Evolutionary conservation across 2,888 invertebrate species (phyloP).

Genomic region (Leptinotarsa haldemani): DNA sequence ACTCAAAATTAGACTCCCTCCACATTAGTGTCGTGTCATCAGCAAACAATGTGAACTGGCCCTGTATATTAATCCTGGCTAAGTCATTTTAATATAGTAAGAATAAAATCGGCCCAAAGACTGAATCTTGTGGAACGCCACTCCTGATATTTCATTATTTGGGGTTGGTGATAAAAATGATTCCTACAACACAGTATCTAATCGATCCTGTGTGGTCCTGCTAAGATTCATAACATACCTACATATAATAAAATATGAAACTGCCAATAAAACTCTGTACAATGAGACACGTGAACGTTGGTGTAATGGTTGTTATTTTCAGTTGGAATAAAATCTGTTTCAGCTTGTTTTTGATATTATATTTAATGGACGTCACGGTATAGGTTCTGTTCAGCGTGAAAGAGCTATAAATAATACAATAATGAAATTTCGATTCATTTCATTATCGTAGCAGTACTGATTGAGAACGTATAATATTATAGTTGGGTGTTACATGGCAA

Average conservation of each 20-base stretch:
- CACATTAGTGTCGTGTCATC: too few relatives aligned
- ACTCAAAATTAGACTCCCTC: too few relatives aligned
- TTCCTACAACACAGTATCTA: neutral
- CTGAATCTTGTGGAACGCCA: too few relatives aligned
- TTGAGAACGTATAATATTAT: conserved; percentile 18
- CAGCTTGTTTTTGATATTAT: conserved; percentile 37
- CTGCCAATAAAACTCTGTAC: conserved; percentile 31
- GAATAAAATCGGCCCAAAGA: too few relatives aligned
- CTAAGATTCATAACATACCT: conserved; percentile 4
- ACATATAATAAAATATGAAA: conserved; percentile 27
- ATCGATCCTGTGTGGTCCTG: conserved; percentile 22
- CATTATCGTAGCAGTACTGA: conserved; percentile 35
- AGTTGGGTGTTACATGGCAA: neutral
- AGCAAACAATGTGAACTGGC: too few relatives aligned
- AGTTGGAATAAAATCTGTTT: conserved; percentile 33
- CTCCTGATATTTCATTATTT: too few relatives aligned
- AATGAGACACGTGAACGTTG: conserved; percentile 24
- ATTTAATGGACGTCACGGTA: conserved; percentile 39
- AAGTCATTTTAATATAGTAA: too few relatives aligned
- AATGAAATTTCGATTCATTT: conserved; percentile 42
- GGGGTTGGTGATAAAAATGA: conserved; percentile 6
- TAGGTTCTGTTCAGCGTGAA: conserved; percentile 32
- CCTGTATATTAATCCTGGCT: too few relatives aligned
- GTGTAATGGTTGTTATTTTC: conserved; percentile 24
- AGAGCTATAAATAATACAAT: conserved; percentile 38